A percentile compares a stretch with the other conserved stretches of the same genome.
These are phyloP conservation scores for Caenorhabditis sp. DNA, from an alignment of 2,888 invertebrate species.

Conservation along the genomic window DNA sequence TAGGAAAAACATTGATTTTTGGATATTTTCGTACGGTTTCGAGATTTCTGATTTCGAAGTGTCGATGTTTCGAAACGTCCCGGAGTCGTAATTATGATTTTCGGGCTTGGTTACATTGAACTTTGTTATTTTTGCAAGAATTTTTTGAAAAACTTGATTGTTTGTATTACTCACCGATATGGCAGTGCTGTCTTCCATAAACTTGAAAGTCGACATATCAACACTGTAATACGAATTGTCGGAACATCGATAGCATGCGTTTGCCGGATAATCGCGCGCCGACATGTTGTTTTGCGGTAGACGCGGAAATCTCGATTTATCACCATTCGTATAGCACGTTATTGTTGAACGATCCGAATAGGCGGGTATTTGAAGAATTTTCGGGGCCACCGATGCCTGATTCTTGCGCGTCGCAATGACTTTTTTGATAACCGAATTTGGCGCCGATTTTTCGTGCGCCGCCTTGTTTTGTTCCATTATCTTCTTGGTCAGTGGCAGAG, in stretches of 20 bases:
- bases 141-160: too few species aligned
- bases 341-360: conserved; percentile 18
- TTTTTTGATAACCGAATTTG: conserved; percentile 14
- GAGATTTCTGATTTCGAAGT: too few species aligned
- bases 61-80: too few species aligned
- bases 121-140: too few species aligned
- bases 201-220: conserved; percentile 27
- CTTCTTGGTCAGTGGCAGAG: conserved; percentile 27
- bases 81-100: too few species aligned
- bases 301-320: not conserved
- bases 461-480: conserved; percentile 38
- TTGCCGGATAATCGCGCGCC: not conserved
- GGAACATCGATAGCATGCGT: conserved; percentile 10
- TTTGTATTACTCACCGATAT: not conserved
- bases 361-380: conserved; percentile 28
- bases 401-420: not conserved
- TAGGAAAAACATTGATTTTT: too few species aligned
- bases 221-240: conserved; percentile 8
- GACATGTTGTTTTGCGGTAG: not conserved
- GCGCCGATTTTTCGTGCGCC: conserved; percentile 17
- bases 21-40: too few species aligned
- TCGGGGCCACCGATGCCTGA: conserved; percentile 20
- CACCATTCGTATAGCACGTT: conserved; percentile 25
- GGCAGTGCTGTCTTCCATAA: conserved; percentile 17
- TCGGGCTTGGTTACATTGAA: too few species aligned